phyloP scores from a whole-genome alignment of 2,797 vertebrate genomes.

The Muraenolepis orangiensis region DNA sequence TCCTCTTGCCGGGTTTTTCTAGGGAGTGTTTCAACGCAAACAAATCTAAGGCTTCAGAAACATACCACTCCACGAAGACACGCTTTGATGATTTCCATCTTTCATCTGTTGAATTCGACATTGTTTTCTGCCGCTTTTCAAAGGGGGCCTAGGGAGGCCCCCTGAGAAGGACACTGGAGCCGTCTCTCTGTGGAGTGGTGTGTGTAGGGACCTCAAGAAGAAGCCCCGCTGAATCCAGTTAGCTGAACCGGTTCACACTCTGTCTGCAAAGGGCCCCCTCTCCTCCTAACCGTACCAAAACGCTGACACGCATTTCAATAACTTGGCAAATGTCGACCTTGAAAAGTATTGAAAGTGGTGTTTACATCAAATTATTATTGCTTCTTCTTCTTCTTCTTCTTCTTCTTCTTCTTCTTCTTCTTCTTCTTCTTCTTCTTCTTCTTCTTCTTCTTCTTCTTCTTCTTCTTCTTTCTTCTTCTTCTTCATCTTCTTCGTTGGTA shows the following conservation, averaged over 20 bases:
- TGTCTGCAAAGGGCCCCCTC: constrained; percentile 27
- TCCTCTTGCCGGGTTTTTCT: constrained; percentile 29
- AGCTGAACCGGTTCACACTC: constrained; percentile 14
- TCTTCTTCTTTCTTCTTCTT: background rate
- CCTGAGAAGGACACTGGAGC: constrained; percentile 49
- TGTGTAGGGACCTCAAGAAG: constrained; percentile 45
- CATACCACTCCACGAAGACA: constrained; percentile 30
- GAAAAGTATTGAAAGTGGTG: constrained; percentile 20
- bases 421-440: constrained; percentile 18
- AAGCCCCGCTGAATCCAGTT: constrained; percentile 45
- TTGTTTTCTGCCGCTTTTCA: constrained; percentile 73
- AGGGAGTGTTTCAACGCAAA: constrained; percentile 5
- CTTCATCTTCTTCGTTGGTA: background rate
- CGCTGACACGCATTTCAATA: constrained; percentile 44
- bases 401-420: too few relatives aligned
- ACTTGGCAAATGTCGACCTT: constrained; percentile 42
- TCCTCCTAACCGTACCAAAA: constrained; percentile 32
- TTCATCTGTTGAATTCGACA: constrained; percentile 61
- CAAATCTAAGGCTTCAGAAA: constrained; percentile 41
- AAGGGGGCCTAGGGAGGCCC: constrained; percentile 50
- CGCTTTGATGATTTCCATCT: constrained; percentile 63
- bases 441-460: constrained; percentile 15
- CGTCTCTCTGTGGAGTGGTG: constrained; percentile 51
- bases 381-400: constrained; percentile 19
- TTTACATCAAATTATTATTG: constrained; percentile 36